Base-by-base conservation (phyloP, 2,797 vertebrate genomes). In the Fistularia commersonii region DNA sequence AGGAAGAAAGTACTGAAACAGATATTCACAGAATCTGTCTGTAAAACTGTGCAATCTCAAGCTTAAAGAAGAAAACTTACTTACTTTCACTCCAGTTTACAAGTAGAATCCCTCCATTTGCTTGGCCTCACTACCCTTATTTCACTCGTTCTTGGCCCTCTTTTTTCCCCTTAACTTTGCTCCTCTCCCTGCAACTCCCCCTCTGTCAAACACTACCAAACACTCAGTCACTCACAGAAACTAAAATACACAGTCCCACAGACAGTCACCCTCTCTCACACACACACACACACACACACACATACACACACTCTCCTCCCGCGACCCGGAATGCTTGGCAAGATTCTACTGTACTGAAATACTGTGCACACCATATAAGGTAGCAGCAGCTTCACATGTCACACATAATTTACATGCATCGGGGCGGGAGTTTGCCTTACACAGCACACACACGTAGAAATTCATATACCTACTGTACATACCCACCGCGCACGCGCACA, bases 311-410 rank as follows among this genome's bases (percentile, higher is more conserved):
- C 82, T 89, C 84, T 83, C 78, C 85, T 87, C 80, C 82, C 65
- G 81, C 81, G 82, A 87, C 86, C 87, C 83, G 72, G 84, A 86
- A 89, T 91, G 89, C 84, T 90, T 93, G 93, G 90, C 91, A 87
- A 86, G 87, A 82, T 76, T 87, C 71, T 74, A 81, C 81, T 77
- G 84, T 86, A 88, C 89, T 88, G 88, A 92, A 93, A 92, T 86
- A 87, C 89, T 80, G 87, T 77, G 77, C 89, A 81, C 77, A 55
- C 93, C 94, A 93, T 93, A 95, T 92, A 93, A 91, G 94, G 93
- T 81, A 89, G 87, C 77, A 64, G 81, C 85, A 73, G 90, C 88
- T 87, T 91, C 89, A 89, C 90, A 90, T 91, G 91, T 89, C 93
- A 91, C 87, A 87, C 83, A 81, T 89, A 86, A 93, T 94, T 93